These are phyloP conservation scores for Lepetodrilus schrolli DNA, from an alignment of 2,888 invertebrate genomes.

Conservation along the genomic window DNA sequence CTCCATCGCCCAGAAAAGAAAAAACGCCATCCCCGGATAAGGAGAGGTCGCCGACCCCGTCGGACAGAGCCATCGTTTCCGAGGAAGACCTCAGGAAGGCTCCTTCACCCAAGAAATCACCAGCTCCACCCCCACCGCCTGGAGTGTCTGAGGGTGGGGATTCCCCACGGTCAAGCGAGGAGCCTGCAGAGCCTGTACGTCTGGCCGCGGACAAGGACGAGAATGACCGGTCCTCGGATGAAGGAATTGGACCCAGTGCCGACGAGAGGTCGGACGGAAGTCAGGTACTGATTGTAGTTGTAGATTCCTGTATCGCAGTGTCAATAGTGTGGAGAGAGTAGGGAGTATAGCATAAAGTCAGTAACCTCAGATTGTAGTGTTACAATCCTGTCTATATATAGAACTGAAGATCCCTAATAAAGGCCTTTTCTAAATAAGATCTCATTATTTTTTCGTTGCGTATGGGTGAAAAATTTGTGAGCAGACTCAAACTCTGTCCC, in stretches of 20 bases:
- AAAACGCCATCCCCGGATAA: conserved; percentile 6
- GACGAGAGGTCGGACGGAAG: conserved; percentile 59
- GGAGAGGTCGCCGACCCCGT: neutral
- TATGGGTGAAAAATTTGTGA: too few relatives aligned
- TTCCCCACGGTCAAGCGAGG: neutral
- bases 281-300: too few relatives aligned
- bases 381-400: neutral
- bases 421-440: too few relatives aligned
- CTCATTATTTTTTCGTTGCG: too few relatives aligned
- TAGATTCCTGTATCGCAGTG: too few relatives aligned
- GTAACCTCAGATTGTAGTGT: neutral
- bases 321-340: too few relatives aligned
- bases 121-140: conserved; percentile 45
- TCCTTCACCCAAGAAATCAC: conserved; percentile 47
- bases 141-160: neutral
- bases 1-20: conserved; percentile 31
- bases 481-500: too few relatives aligned
- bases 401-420: neutral
- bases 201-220: conserved; percentile 36
- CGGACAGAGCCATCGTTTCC: neutral
- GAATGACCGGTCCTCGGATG: conserved; percentile 57
- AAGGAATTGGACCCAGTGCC: conserved; percentile 59
- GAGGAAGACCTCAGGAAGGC: conserved; percentile 25
- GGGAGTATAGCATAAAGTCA: neutral
- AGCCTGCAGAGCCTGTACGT: conserved; percentile 1